phyloP scores from a whole-genome alignment of 2,888 invertebrate species.

The Meghimatium bilineatum region DNA sequence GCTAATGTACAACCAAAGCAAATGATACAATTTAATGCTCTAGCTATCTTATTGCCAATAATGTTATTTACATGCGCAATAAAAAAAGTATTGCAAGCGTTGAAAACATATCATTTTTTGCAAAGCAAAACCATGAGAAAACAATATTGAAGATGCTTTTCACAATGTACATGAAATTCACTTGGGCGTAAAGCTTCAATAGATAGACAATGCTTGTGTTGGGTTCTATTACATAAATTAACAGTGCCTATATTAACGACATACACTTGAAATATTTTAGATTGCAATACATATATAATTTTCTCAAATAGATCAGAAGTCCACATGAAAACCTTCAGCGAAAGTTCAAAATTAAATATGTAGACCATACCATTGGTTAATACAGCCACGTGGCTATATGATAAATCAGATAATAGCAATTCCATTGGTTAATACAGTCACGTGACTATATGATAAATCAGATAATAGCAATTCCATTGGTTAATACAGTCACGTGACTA shows the following conservation, averaged over 20 bases:
- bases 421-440: background rate
- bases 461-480: background rate
- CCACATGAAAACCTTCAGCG: background rate
- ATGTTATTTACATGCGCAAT: constrained; percentile 40
- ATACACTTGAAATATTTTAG: background rate
- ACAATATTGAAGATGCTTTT: background rate
- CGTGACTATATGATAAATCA: background rate
- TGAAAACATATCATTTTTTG: constrained; percentile 14
- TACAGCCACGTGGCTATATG: background rate
- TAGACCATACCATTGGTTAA: too few species aligned
- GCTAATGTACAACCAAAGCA: constrained; percentile 40
- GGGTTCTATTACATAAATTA: constrained; percentile 9
- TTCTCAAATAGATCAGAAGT: background rate
- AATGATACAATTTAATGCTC: constrained; percentile 36
- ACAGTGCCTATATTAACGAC: background rate
- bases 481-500: background rate
- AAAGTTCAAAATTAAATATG: too few species aligned
- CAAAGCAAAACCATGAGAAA: constrained; percentile 3
- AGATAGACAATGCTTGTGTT: background rate
- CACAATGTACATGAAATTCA: constrained; percentile 16
- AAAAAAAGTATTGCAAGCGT: constrained; percentile 41
- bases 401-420: background rate
- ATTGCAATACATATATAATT: background rate
- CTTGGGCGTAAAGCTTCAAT: background rate
- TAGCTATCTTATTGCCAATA: constrained; percentile 17